Base-by-base conservation (phyloP, 2,797 vertebrate species). In the Tympanoctomys barrerae region DNA sequence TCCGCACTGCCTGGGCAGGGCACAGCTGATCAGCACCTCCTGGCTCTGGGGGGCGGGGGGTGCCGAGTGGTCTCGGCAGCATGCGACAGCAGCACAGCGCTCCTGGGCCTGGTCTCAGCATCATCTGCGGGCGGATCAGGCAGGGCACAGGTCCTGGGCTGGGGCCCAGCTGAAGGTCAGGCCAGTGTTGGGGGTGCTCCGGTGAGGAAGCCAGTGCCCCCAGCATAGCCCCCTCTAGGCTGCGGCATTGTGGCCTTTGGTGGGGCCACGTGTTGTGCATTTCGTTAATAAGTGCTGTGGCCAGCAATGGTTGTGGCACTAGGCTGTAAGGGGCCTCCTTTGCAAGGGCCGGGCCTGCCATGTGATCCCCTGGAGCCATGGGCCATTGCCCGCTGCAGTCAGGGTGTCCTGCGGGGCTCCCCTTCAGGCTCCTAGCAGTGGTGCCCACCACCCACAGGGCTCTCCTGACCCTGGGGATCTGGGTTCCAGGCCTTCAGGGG, bases 361-460 rank as follows among this genome's bases (percentile, higher is more conserved):
- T 14, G 1, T 33, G 7, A 2, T 19, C 39, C 85, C 4, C 0
- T 13, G n/a, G 36, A 31, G 57, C 1, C 14, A 10, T 6, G 52
- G 57, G 22, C 94, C 9, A 0, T 2, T 26, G 13, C 80, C 2
- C 14, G 59, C 78, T 22, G 18, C 1, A 12, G 6, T 7, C 61
- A 22, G 2, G 31, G 46, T 79, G 49, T 62, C 28, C 0, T 10
- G 0, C 75, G 52, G 22, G 8, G 80, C 6, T 7, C 36, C 13
- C 36, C 4, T 73, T 0, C 0, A 21, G 28, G 9, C 2, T 7
- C 1, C 22, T 7, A 42, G 28, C 68, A 0, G 71, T 0, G 2
- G 39, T 31, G 4, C 39, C 54, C 10, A 13, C 79, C 66, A 5
- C 21, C 18, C 22, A 16, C 28, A 22, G 16, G 28, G 61, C 61